Evolutionary conservation across 2,888 invertebrate genomes (phyloP), one percentile per base, ranked within the genome.

Genomic region (Tachina lurida): DNA sequence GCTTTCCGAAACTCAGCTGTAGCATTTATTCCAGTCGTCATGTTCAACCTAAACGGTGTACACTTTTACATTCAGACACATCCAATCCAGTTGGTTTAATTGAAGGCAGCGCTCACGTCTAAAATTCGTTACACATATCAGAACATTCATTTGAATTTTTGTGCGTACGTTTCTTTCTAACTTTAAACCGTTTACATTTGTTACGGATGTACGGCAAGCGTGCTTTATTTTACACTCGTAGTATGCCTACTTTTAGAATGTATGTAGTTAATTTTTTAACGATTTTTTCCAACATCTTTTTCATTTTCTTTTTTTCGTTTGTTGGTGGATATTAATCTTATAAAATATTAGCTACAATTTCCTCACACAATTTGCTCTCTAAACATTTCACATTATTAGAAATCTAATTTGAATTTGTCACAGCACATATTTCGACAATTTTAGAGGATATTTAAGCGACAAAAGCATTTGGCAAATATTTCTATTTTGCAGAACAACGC

Each of bases 91-190:
- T 62, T 58, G 52, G 49, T 60, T 67, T 52, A 73, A 68, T 76
- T 76, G 80, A 81, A 73, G 84, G 79, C 76, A 74, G 70, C 73
- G 70, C 65, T 73, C 71, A 81, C 82, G 65, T 71, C 79, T 65
- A 19, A 75, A 78, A 87, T 87, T 87, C 84, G 87, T 84, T 84
- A 80, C 83, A 84, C 84, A 87, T 80, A 87, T 84, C 84, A 82
- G 67, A 80, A 63, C 84, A 68, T 74, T 83, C 65, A 49, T 52
- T 82, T 78, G 63, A 81, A 77, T 77, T 73, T 70, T 67, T 41
- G n/a, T 81, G 77, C 80, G 80, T 84, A 71, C 80, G 76, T 84
- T 73, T 76, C 75, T 84, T 73, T 76, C 75, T 65, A 76, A 80
- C 68, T 49, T 7, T 83, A 80, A 86, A 78, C 73, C 79, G 79